Evolutionary conservation across 1,140 invertebrate genomes (phyloP).

Genomic region (Popillia japonica): DNA sequence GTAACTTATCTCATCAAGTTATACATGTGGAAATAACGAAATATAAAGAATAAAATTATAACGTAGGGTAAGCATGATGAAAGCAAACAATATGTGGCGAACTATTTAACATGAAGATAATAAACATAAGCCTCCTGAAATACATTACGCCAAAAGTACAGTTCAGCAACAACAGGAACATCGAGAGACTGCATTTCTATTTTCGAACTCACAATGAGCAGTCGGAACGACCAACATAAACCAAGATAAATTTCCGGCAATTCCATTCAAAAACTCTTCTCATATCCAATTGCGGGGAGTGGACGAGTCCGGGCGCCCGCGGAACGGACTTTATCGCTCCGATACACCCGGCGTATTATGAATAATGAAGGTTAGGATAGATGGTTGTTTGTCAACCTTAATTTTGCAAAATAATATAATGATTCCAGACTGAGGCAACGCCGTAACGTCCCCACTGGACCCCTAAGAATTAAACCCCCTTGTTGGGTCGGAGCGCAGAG

Average conservation of each 20-base stretch:
- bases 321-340: conserved; percentile 13
- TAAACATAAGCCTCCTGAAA: too few relatives aligned
- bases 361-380: conserved; percentile 18
- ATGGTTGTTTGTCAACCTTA: conserved; percentile 18
- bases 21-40: too few relatives aligned
- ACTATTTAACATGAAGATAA: too few relatives aligned
- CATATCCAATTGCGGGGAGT: background rate
- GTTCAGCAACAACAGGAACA: too few relatives aligned
- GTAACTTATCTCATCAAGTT: too few relatives aligned
- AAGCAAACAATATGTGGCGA: too few relatives aligned
- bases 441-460: background rate
- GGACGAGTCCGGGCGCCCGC: background rate
- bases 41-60: too few relatives aligned
- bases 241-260: conserved; percentile 9
- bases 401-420: conserved; percentile 8
- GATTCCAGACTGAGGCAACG: background rate
- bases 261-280: background rate
- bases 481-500: background rate
- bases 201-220: too few relatives aligned
- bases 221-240: background rate
- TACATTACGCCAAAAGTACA: too few relatives aligned
- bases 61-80: too few relatives aligned
- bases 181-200: too few relatives aligned
- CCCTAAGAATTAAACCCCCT: background rate
- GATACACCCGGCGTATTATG: conserved; percentile 13